Percentiles rank a stretch among this genome's conserved stretches.
These are phyloP conservation scores for Nomada fucata DNA, from an alignment of 2,888 invertebrate species.

Conservation along the genomic window DNA sequence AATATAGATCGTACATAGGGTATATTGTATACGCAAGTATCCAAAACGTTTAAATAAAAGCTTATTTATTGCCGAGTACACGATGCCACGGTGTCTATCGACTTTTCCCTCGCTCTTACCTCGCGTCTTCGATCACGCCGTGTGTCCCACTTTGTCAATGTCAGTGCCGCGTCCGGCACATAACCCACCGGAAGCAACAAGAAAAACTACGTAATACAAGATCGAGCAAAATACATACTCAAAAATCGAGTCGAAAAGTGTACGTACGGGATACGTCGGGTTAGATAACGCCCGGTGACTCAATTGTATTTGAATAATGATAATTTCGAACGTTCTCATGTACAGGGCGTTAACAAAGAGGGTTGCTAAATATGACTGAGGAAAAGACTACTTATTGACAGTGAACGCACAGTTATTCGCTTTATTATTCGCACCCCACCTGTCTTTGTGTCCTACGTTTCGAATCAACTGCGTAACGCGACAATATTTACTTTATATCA, in stretches of 20 bases:
- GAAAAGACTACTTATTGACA: too few relatives aligned
- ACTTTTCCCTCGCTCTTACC: not conserved
- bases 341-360: not conserved
- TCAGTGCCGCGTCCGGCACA: not conserved
- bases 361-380: too few relatives aligned
- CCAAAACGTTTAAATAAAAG: conserved; percentile 79
- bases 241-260: not conserved
- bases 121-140: not conserved
- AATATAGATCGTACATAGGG: conserved; percentile 73
- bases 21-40: conserved; percentile 78
- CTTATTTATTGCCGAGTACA: conserved; percentile 78
- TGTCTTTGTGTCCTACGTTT: too few relatives aligned
- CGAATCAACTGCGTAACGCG: too few relatives aligned
- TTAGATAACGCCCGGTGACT: not conserved
- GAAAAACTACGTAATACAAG: not conserved
- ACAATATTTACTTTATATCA: too few relatives aligned
- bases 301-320: conserved; percentile 15
- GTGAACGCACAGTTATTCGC: too few relatives aligned
- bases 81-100: not conserved
- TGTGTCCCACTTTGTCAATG: not conserved
- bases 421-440: too few relatives aligned
- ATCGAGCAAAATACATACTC: not conserved
- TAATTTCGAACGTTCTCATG: conserved; percentile 15
- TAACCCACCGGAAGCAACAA: not conserved
- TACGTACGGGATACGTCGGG: not conserved